Evolutionary conservation across 92 coral and sea anemone species (phyloP).

Genomic region (Virgularia gustaviana): DNA sequence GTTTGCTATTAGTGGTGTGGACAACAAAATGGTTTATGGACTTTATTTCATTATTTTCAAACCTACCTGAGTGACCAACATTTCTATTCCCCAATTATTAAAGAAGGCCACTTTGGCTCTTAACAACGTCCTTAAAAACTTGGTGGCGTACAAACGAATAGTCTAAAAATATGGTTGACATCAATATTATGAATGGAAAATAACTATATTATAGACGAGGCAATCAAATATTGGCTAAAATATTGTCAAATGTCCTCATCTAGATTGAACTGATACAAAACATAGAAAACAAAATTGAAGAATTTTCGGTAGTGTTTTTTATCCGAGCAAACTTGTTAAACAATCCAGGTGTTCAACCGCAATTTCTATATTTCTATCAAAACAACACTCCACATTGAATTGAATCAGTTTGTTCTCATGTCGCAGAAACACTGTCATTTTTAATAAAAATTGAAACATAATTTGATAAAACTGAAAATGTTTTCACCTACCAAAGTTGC

Average conservation of each 20-base stretch:
- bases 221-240: no score
- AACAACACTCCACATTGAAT: background rate
- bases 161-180: no score
- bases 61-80: constrained; percentile 86
- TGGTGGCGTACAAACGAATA: constrained; percentile 80
- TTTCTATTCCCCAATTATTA: constrained; percentile 97
- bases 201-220: no score
- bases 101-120: constrained; percentile 86
- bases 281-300: no score
- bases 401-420: background rate
- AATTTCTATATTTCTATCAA: no score
- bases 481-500: constrained; percentile 74
- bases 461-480: background rate
- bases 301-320: no score
- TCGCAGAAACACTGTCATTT: background rate
- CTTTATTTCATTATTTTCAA: background rate
- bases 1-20: background rate
- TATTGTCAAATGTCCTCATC: no score
- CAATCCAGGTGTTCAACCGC: no score
- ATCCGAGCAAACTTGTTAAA: no score
- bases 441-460: background rate
- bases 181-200: no score
- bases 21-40: background rate
- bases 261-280: no score
- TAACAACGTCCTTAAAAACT: constrained; percentile 83